Percentiles rank a stretch among this genome's conserved stretches.
Evolutionary conservation across 2,113 vertebrate genomes (phyloP).

Genomic region (Pimephales promelas): DNA sequence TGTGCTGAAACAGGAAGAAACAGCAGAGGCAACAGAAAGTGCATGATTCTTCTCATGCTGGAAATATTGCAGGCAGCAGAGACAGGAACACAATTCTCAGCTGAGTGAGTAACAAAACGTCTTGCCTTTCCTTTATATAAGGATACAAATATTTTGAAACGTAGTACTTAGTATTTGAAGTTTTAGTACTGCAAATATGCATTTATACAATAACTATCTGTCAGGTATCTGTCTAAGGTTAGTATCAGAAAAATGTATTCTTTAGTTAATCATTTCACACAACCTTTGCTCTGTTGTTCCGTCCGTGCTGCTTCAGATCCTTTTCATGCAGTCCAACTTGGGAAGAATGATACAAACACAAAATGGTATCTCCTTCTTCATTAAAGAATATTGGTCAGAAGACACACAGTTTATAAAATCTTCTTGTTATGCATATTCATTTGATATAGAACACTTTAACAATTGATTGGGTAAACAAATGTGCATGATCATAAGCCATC

Average conservation of each 20-base stretch:
- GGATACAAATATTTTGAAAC: background rate
- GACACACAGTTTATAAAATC: background rate
- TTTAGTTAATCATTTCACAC: background rate
- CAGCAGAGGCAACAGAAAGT: background rate
- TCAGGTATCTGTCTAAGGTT: background rate
- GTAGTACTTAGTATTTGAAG: too few species aligned
- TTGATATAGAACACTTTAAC: background rate
- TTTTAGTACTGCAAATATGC: background rate
- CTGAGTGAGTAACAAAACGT: background rate
- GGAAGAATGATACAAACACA: background rate
- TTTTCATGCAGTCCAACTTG: background rate
- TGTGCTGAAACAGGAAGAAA: slow-evolving; percentile 7
- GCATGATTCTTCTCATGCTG: background rate
- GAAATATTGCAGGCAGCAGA: background rate
- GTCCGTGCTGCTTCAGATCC: background rate
- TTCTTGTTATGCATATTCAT: background rate
- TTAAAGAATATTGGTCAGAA: background rate
- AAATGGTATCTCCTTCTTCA: background rate
- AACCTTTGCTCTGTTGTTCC: background rate
- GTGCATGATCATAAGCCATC: background rate
- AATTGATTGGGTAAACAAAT: background rate
- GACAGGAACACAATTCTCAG: background rate
- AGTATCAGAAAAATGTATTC: background rate
- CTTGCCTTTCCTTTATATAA: background rate
- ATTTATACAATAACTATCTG: background rate